phyloP scores from a whole-genome alignment of 2,888 invertebrate genomes.

The Dynastes hyllus region DNA sequence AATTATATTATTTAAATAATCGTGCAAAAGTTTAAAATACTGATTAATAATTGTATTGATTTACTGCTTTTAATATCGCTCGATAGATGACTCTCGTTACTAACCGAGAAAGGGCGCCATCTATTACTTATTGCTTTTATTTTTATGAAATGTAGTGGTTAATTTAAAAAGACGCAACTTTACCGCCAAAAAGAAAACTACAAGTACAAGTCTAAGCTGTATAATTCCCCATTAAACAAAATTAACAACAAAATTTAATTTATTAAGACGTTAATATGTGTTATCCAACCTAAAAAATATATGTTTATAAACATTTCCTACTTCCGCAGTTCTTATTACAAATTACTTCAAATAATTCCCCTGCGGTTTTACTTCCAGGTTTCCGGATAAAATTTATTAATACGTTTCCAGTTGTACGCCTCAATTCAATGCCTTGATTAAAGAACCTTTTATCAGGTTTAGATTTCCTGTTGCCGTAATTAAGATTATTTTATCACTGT shows the following conservation, averaged over 20 bases:
- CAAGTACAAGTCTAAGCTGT: too few species aligned
- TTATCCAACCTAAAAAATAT: not conserved
- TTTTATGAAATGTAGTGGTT: too few species aligned
- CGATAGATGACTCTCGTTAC: too few species aligned
- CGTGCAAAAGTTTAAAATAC: not conserved
- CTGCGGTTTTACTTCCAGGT: not conserved
- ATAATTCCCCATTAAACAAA: too few species aligned
- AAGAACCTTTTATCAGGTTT: not conserved
- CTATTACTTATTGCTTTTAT: too few species aligned
- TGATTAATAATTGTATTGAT: not conserved
- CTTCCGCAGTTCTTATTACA: too few species aligned
- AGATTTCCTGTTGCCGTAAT: conserved; percentile 8
- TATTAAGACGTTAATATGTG: too few species aligned
- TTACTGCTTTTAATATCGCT: not conserved
- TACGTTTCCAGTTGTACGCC: not conserved
- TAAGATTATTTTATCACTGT: conserved; percentile 28
- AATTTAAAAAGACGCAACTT: too few species aligned
- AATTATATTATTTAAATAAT: conserved; percentile 3
- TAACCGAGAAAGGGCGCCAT: too few species aligned
- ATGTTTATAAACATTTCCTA: not conserved
- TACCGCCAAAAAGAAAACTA: too few species aligned
- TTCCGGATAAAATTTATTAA: not conserved
- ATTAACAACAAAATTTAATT: too few species aligned
- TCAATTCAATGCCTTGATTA: not conserved
- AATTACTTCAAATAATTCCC: too few species aligned